Base-by-base conservation (phyloP, 2,113 vertebrate genomes). In the Trogon surrucura region DNA sequence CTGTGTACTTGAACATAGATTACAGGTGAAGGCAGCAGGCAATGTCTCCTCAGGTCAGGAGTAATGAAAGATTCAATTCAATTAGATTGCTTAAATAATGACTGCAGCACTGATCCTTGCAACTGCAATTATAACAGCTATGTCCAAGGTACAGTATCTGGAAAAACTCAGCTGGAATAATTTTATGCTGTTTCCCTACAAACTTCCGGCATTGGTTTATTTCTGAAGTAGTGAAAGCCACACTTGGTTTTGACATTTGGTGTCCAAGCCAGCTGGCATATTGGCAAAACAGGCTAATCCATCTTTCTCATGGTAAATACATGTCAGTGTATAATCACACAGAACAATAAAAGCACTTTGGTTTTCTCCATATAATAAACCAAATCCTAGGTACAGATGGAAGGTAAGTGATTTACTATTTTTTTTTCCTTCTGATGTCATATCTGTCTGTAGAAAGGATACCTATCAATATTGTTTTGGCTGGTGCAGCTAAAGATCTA, bases 261-360 rank as follows among this genome's bases (percentile, higher is more conserved):
- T 12, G n/a, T 62, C 51, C 51, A 70, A 72, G 66, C 29, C 71
- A 88, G 47, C 18, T 86, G 62, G 61, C 51, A 89, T 82, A 90
- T 1, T 54, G 38, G 84, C 48, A 81, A n/a, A 69, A 44, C 26
- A 93, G 41, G 16, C 29, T 70, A 78, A 74, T 79, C 61, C 32
- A 61, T 57, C 29, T 71, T 60, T 25, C 34, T 86, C n/a, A 17
- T 8, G 27, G 72, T n/a, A 72, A 86, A 64, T 23, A 41, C 3
- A 12, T 0, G 2, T 23, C 54, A 71, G 22, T 14, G 14, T 56
- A 25, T 26, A 83, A 77, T 32, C 60, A 80, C 1, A 65, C 0
- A 60, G 44, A 80, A 56, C 11, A 75, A 61, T 27, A 22, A 32
- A 30, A 95, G 32, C 18, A n/a, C 26, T 65, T 60, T 29, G 62